Evolutionary conservation across 2,797 vertebrate genomes (phyloP).

Genomic region (Helostoma temminkii): DNA sequence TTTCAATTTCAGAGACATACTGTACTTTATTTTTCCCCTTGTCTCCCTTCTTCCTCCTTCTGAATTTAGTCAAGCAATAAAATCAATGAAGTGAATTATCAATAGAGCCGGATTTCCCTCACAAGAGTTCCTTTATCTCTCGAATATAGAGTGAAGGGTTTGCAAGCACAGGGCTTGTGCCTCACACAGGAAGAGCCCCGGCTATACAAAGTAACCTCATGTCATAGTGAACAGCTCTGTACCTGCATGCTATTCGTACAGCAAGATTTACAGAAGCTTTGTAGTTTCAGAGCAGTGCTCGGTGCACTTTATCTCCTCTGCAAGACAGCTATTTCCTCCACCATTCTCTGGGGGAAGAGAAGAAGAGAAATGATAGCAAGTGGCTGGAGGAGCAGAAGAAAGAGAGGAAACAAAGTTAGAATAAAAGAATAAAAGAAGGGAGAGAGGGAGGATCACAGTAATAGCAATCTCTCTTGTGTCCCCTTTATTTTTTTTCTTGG

Average conservation of each 20-base stretch:
- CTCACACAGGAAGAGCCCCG: conserved; percentile 61
- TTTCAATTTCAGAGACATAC: conserved; percentile 44
- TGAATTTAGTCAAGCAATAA: conserved; percentile 70
- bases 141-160: conserved; percentile 22
- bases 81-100: conserved; percentile 62
- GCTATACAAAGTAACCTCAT: conserved; percentile 35
- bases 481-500: conserved; percentile 39
- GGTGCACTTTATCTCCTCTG: conserved; percentile 53
- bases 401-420: conserved; percentile 31
- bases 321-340: conserved; percentile 56
- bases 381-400: conserved; percentile 27
- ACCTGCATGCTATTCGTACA: conserved; percentile 36
- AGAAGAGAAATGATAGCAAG: conserved; percentile 25
- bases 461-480: conserved; percentile 40
- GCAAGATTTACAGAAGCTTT: conserved; percentile 29
- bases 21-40: conserved; percentile 25
- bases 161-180: conserved; percentile 20
- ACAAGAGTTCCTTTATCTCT: conserved; percentile 55
- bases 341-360: conserved; percentile 27
- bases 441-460: conserved; percentile 28
- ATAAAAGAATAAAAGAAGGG: conserved; percentile 30
- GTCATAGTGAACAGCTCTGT: conserved; percentile 14
- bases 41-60: conserved; percentile 14
- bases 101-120: conserved; percentile 40
- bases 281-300: conserved; percentile 54